phyloP scores from a whole-genome alignment of 2,113 vertebrate species.

The Daboia siamensis region DNA sequence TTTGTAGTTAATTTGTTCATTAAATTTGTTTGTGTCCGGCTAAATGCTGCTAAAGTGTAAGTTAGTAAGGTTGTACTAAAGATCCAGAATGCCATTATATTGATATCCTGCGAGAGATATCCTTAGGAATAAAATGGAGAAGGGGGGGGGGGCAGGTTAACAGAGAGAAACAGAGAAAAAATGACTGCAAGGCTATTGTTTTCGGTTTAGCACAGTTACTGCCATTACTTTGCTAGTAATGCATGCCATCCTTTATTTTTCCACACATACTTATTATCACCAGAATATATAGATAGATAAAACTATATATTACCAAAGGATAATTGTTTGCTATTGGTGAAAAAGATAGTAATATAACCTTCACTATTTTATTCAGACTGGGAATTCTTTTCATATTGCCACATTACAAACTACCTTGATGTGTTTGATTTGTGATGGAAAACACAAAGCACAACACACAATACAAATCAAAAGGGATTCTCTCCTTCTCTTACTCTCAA shows the following conservation, averaged over 20 bases:
- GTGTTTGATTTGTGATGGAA: conserved; percentile 47
- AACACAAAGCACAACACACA: conserved; percentile 50
- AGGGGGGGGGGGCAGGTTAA: not conserved
- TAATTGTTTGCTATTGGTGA: conserved; percentile 58
- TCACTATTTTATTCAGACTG: conserved; percentile 56
- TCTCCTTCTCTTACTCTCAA: conserved; percentile 1
- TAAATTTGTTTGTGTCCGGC: conserved; percentile 30
- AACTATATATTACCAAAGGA: conserved; percentile 60
- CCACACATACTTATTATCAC: conserved; percentile 52
- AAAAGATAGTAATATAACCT: conserved; percentile 52
- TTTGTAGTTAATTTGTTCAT: conserved; percentile 2
- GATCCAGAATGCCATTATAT: not conserved
- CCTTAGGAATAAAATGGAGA: not conserved
- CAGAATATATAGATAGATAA: conserved; percentile 56
- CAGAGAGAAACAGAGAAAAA: not conserved
- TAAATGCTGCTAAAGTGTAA: conserved; percentile 20
- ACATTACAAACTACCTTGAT: conserved; percentile 53
- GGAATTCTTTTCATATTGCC: conserved; percentile 58
- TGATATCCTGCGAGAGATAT: not conserved
- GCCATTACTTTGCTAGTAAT: not conserved
- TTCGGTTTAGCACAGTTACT: not conserved
- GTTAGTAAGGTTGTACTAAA: not conserved
- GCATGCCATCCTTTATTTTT: conserved; percentile 45
- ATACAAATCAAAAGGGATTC: conserved; percentile 54
- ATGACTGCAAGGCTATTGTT: conserved; percentile 7